A percentile compares a stretch with the other conserved stretches of the same genome.
Conservation (phyloP, 2,888 invertebrate species). For the Volucella zonaria region DNA sequence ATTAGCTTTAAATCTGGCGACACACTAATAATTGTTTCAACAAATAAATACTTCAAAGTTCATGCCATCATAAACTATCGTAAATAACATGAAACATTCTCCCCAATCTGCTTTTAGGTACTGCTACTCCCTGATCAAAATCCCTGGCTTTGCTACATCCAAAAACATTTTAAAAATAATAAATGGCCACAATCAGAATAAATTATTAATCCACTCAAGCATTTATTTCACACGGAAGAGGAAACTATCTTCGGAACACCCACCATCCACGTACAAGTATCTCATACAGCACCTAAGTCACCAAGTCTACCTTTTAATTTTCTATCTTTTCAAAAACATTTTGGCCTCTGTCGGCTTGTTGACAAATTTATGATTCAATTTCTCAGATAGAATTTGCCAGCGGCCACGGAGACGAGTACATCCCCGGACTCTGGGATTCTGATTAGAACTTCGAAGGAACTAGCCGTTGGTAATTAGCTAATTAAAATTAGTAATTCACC, state of each 20-base stretch:
- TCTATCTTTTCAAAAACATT: constrained; percentile 10
- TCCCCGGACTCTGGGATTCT: constrained; percentile 5
- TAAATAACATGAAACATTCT: neutral
- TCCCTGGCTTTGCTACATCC: neutral
- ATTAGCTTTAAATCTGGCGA: too few relatives aligned
- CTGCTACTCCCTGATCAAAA: too few relatives aligned
- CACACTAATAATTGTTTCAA: too few relatives aligned
- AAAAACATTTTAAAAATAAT: constrained; percentile 13
- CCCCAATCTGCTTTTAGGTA: neutral
- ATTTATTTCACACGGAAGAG: constrained; percentile 38
- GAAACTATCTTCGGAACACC: neutral
- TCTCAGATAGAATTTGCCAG: neutral
- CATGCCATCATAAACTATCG: too few relatives aligned
- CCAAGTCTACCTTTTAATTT: neutral
- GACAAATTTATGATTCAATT: constrained; percentile 58
- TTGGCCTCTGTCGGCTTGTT: neutral
- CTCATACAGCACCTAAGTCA: too few relatives aligned
- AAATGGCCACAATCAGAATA: constrained; percentile 23
- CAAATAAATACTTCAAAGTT: too few relatives aligned
- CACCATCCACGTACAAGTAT: neutral
- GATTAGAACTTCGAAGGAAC: neutral
- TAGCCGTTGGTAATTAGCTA: constrained; percentile 33
- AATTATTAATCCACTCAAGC: constrained; percentile 31
- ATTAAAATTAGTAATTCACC: constrained; percentile 65
- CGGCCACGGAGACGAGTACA: neutral